Evolutionary conservation across 2,797 vertebrate genomes (phyloP), one percentile per base, ranked within the genome.

Genomic region (Gambusia yucatana): DNA sequence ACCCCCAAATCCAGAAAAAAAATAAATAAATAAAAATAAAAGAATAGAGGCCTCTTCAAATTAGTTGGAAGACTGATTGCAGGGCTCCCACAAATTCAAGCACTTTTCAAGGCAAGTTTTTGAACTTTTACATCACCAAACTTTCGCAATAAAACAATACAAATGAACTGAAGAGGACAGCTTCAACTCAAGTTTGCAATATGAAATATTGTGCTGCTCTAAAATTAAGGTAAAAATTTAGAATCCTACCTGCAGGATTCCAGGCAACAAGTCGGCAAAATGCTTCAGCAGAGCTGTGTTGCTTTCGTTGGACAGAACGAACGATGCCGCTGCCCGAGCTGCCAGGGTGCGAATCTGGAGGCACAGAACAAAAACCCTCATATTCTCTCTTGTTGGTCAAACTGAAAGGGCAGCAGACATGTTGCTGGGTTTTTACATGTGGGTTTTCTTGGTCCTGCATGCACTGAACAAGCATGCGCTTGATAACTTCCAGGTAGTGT

Each of bases 401-500:
- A 17, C 20, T 33, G 28, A 25, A 6, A 36, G 2, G 17, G 4
- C 5, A 13, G 55, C 36, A n/a, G 41, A 14, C 13, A 46, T 6
- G n/a, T 14, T 8, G 3, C 61, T 6, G 44, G 9, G 3, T 16
- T 9, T 43, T 57, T 93, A 99, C 98, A 90, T 97, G 96, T 80
- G 97, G 96, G 93, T 99, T 97, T 13, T 97, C 97, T 92, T 99
- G 97, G 92, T 99, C 98, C 92, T 99, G 98, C 98, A 99, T 99
- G 92, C 98, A 99, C 83, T 99, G 98, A 65, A 98, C 97, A 82
- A 99, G 94, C 98, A 99, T 99, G 76, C 98, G 97, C 88, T 99
- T 99, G 93, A 99, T 99, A 55, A 99, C 98, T 0, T 99, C 98
- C 95, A 99, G 94, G 84, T 99, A 99, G 91, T 99, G 98, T 82